phyloP scores from a whole-genome alignment of 2,888 invertebrate genomes.

The Sthenelais limicola region DNA sequence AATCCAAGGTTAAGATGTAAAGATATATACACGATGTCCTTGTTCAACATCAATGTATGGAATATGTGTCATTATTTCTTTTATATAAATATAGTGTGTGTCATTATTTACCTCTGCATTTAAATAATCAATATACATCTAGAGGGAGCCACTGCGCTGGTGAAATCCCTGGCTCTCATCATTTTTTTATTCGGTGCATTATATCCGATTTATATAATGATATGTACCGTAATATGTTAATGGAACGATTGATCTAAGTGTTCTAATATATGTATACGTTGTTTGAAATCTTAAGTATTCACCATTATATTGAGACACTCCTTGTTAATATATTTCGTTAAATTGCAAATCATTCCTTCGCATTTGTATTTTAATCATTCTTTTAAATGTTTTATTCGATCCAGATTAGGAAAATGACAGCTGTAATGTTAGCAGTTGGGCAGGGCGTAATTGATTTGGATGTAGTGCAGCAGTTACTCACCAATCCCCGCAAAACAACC shows the following conservation, averaged over 20 bases:
- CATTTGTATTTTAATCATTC: not conserved
- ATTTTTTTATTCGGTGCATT: too few relatives aligned
- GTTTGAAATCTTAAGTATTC: not conserved
- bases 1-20: too few relatives aligned
- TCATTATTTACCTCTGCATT: too few relatives aligned
- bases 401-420: conserved; percentile 47
- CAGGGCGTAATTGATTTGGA: conserved; percentile 40
- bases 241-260: too few relatives aligned
- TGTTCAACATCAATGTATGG: too few relatives aligned
- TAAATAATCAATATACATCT: too few relatives aligned
- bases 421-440: conserved; percentile 46
- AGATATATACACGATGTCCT: not conserved
- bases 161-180: too few relatives aligned
- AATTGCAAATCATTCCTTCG: not conserved
- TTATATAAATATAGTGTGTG: not conserved
- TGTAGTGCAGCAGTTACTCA: conserved; percentile 39
- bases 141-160: too few relatives aligned
- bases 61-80: not conserved
- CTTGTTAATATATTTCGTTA: too few relatives aligned
- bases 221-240: too few relatives aligned
- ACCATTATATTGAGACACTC: not conserved
- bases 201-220: too few relatives aligned
- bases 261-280: too few relatives aligned
- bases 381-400: not conserved
- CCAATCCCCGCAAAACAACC: not conserved